A percentile compares a stretch with the other conserved stretches of the same genome.
Evolutionary conservation across 2,888 invertebrate genomes (phyloP).

Genomic region (Carterocephalus palaemon): DNA sequence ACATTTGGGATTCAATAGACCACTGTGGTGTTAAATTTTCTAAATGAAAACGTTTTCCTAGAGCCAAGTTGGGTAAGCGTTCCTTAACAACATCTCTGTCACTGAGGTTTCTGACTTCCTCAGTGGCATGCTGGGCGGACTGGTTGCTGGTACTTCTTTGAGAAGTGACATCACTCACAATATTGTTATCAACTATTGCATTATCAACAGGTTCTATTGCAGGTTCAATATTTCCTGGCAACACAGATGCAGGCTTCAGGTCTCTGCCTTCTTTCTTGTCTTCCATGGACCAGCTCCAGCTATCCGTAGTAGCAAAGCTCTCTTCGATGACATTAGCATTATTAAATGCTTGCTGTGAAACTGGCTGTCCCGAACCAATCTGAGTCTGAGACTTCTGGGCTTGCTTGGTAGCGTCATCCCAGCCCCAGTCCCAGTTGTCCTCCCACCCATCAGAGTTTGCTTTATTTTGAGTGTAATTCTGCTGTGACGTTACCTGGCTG

Average conservation of each 20-base stretch:
- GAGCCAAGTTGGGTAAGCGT: slow-evolving; percentile 64
- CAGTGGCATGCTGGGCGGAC: slow-evolving; percentile 36
- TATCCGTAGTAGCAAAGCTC: slow-evolving; percentile 76
- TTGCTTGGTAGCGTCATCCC: slow-evolving; percentile 77
- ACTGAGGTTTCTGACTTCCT: slow-evolving; percentile 58
- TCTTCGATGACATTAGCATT: slow-evolving; percentile 77
- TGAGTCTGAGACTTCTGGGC: slow-evolving; percentile 45
- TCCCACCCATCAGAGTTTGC: slow-evolving; percentile 60
- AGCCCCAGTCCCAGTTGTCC: slow-evolving; percentile 80
- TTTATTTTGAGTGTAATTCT: slow-evolving; percentile 44
- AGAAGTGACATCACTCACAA: slow-evolving; percentile 34
- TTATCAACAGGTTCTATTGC: slow-evolving; percentile 35
- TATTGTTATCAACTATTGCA: slow-evolving; percentile 38
- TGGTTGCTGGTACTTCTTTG: slow-evolving; percentile 38
- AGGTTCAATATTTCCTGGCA: slow-evolving; percentile 36
- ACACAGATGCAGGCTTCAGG: slow-evolving; percentile 23
- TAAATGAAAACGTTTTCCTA: slow-evolving; percentile 64
- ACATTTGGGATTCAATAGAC: slow-evolving; percentile 83
- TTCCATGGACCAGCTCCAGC: slow-evolving; percentile 82
- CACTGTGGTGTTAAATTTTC: slow-evolving; percentile 79
- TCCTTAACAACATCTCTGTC: slow-evolving; percentile 64
- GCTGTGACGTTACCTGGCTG: slow-evolving; percentile 48
- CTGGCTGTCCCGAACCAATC: slow-evolving; percentile 31
- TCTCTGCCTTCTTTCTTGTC: slow-evolving; percentile 56
- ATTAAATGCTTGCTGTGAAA: slow-evolving; percentile 42